Evolutionary conservation across 2,113 vertebrate genomes (phyloP), one percentile per base, ranked within the genome.

Genomic region (Epinephelus lanceolatus): DNA sequence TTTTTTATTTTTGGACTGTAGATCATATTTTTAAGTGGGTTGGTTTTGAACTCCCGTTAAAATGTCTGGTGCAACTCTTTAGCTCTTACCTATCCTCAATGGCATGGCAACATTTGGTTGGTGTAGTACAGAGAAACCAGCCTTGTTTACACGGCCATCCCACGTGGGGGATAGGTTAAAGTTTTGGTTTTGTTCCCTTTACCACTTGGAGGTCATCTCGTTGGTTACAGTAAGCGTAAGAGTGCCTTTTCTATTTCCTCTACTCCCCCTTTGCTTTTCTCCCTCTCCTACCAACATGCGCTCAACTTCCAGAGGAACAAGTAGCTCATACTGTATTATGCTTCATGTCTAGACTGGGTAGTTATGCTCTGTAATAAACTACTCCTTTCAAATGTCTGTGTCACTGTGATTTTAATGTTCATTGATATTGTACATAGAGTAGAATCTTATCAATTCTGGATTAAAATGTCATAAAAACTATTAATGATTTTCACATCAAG

Each of bases 71-170:
- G 75, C 85, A 83, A 53, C 87, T 81, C 37, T 89, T 78, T 74
- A 10, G 90, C 91, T 93, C 87, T 81, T 78, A 73, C 85, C 52
- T 88, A 63, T 72, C 63, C 57, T 62, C 56, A 30, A 78, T 80
- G 78, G 62, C 89, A 68, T 81, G 93, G 95, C 95, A 87, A 93
- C 93, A 91, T 92, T 95, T 96, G 96, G 97, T 92, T 96, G 96
- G 97, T 97, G 97, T 98, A 94, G 96, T 98, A 98, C 97, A 98
- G 97, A 99, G 97, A 98, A 98, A 96, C 97, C 96, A 96, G 96
- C 96, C 96, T 86, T 94, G 97, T 98, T 99, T 98, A 98, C 97
- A 95, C 83, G 90, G 93, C 95, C 92, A 4, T 91, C 87, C 59
- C 71, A 19, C 71, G 27, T 76, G 56, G 25, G 23, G 68, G 86